Evolutionary conservation across 1,140 invertebrate species (phyloP).

Genomic region (Eumaeus atala): DNA sequence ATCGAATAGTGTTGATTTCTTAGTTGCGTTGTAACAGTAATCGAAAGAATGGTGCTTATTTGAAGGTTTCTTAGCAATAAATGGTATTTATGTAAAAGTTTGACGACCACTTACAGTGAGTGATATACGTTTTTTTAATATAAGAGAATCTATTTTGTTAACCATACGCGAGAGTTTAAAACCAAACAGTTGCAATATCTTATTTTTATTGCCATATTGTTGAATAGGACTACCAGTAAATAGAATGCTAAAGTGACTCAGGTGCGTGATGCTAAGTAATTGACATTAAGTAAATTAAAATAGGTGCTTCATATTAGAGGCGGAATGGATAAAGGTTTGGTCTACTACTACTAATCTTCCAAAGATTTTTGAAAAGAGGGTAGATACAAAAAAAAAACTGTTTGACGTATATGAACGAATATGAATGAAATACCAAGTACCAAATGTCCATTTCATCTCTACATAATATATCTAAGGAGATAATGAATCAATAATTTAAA

Average conservation of each 20-base stretch:
- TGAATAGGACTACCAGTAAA: not conserved
- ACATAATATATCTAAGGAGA: slow-evolving; percentile 2
- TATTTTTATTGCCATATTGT: slow-evolving; percentile 39
- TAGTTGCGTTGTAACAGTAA: slow-evolving; percentile 63
- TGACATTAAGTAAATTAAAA: not conserved
- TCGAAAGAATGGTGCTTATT: slow-evolving; percentile 73
- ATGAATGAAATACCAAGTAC: no score
- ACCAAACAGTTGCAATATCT: slow-evolving; percentile 30
- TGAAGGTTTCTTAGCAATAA: slow-evolving; percentile 60
- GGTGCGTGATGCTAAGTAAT: not conserved
- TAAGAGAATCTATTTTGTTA: slow-evolving; percentile 33
- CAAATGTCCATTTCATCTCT: not conserved
- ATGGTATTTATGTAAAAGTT: slow-evolving; percentile 50
- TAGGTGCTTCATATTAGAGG: not conserved
- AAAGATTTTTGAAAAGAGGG: no score
- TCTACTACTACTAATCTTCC: no score
- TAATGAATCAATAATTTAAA: slow-evolving; percentile 2
- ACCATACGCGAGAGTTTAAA: slow-evolving; percentile 26
- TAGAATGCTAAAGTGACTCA: not conserved
- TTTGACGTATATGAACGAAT: no score
- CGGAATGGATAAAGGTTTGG: no score
- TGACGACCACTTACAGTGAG: slow-evolving; percentile 35
- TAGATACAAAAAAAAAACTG: no score
- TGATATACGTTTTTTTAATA: slow-evolving; percentile 29
- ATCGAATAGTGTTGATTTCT: slow-evolving; percentile 61